These are phyloP conservation scores for Hyla sarda DNA, from an alignment of 2,113 vertebrate genomes.

Conservation along the genomic window DNA sequence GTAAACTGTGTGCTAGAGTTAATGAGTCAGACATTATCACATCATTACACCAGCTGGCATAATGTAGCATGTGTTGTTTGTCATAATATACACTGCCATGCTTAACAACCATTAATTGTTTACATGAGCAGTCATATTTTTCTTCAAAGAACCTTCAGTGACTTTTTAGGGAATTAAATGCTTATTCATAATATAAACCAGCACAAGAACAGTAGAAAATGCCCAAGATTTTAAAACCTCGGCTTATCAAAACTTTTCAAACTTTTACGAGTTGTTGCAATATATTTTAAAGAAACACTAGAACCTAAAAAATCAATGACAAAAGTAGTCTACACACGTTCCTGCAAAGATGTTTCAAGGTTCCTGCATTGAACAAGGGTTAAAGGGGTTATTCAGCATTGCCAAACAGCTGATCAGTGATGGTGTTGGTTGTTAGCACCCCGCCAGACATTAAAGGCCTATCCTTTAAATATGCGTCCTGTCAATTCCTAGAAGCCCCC, in stretches of 20 bases:
- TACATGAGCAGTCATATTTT: slow-evolving; percentile 83
- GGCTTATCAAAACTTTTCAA: too few species aligned
- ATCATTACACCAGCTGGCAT: slow-evolving; percentile 98
- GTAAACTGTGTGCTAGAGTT: slow-evolving; percentile 97
- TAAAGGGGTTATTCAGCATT: too few species aligned
- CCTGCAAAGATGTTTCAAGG: too few species aligned
- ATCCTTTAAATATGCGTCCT: too few species aligned
- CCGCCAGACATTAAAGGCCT: too few species aligned
- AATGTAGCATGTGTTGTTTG: slow-evolving; percentile 97
- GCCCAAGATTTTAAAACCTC: not conserved
- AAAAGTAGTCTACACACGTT: too few species aligned
- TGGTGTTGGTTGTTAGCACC: too few species aligned
- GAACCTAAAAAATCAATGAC: too few species aligned
- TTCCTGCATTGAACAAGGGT: too few species aligned
- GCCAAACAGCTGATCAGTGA: too few species aligned
- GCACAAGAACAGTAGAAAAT: not conserved
- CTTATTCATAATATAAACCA: slow-evolving; percentile 68
- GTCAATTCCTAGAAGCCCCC: too few species aligned
- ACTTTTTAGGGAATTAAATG: slow-evolving; percentile 78
- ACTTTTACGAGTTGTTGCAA: not conserved
- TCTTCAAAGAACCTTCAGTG: slow-evolving; percentile 81
- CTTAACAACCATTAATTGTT: slow-evolving; percentile 94
- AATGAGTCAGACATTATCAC: slow-evolving; percentile 98
- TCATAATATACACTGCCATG: slow-evolving; percentile 96
- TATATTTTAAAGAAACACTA: not conserved